Evolutionary conservation across 2,797 vertebrate genomes (phyloP), one percentile per base, ranked within the genome.

Genomic region (Lerista edwardsae): DNA sequence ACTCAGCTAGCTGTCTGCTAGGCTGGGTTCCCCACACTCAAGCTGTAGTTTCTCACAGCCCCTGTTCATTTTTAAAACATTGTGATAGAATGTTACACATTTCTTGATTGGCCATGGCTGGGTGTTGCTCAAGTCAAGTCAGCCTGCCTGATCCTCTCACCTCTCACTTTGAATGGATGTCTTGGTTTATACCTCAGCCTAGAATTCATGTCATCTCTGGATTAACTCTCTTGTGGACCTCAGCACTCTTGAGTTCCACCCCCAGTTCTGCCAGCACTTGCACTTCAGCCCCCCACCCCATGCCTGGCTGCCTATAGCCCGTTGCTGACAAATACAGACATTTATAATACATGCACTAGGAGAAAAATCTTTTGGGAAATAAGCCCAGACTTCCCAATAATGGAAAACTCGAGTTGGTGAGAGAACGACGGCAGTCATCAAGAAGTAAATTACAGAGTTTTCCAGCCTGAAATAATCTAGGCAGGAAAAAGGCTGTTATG

Each of bases 401-500:
- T 67, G 59, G 83, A 82, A 87, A 88, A 90, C 87, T 93, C 79
- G 67, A 69, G 64, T 87, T 79, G 73, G 80, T 91, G 90, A 77
- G 90, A 77, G 82, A 93, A 90, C 76, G 92, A 85, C 87, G 88
- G 87, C 84, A 91, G 87, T 89, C 62, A 90, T 79, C 88, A 90
- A 82, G 83, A 92, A 91, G 90, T 88, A 80, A 90, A 80, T 85
- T 91, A 81, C 81, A 64, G 87, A 89, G 89, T 88, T 93, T 93
- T 94, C 91, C 83, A 57, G 93, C 83, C 90, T 90, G 85, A 84
- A 91, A 90, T 93, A 93, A 93, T 85, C 87, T 90, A 93, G 90
- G 89, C 91, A 87, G 90, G 91, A 91, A 93, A 90, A 89, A 90
- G 90, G 67, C 86, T 90, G 87, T 79, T n/a, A n/a, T n/a, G n/a